A percentile compares a stretch with the other conserved stretches of the same genome.
These are phyloP conservation scores for Rhogogaster chlorosoma DNA, from an alignment of 2,888 invertebrate genomes.

Conservation along the genomic window DNA sequence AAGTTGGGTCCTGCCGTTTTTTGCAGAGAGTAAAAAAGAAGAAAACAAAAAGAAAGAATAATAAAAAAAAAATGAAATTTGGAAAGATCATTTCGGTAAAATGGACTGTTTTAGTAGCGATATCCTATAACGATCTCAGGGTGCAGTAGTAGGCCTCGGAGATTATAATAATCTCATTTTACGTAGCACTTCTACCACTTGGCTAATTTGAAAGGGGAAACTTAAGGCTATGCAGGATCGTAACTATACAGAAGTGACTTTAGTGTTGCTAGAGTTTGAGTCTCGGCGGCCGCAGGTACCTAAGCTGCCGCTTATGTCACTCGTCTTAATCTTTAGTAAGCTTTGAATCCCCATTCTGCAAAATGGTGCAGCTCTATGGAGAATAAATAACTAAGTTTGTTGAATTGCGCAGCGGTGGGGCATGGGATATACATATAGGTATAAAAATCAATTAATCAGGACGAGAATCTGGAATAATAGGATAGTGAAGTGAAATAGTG, in stretches of 20 bases:
- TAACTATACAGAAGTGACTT: conserved; percentile 41
- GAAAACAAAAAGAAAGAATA: background rate
- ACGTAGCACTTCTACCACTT: conserved; percentile 72
- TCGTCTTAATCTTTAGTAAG: conserved; percentile 67
- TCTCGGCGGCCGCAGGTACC: conserved; percentile 34
- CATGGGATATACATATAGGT: no score
- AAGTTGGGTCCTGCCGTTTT: background rate
- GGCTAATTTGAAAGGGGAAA: conserved; percentile 74
- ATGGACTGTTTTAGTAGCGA: conserved; percentile 1
- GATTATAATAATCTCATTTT: conserved; percentile 78
- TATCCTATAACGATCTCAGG: conserved; percentile 63
- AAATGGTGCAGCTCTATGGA: conserved; percentile 27
- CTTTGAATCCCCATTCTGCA: conserved; percentile 55
- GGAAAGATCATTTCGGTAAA: background rate
- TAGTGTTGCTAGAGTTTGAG: conserved; percentile 35
- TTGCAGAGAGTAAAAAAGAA: background rate
- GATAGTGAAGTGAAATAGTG: conserved; percentile 46
- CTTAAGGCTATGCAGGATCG: conserved; percentile 34
- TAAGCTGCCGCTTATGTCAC: conserved; percentile 67
- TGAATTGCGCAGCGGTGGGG: background rate
- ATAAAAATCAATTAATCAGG: conserved; percentile 10
- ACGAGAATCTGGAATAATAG: conserved; percentile 52
- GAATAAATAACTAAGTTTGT: conserved; percentile 20
- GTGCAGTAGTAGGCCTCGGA: conserved; percentile 74
- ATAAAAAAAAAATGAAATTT: background rate